phyloP scores from a whole-genome alignment of 2,888 invertebrate species.

The Ophion obscuratus region DNA sequence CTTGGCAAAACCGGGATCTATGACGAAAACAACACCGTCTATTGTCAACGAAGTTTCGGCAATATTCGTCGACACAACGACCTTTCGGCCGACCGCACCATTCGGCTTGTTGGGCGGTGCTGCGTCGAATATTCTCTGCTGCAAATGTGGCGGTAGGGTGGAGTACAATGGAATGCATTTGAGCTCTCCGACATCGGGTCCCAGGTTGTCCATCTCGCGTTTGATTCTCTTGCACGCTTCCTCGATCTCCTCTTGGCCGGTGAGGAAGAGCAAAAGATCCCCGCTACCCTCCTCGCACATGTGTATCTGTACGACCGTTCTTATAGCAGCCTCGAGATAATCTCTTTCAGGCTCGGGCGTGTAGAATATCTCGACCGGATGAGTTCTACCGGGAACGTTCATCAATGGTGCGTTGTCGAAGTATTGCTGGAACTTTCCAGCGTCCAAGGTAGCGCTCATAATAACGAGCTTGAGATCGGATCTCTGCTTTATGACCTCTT shows the following conservation, averaged over 20 bases:
- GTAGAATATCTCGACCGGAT: constrained; percentile 99
- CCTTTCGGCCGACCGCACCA: constrained; percentile 95
- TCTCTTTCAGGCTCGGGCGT: constrained; percentile 99
- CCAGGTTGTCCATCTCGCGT: constrained; percentile 97
- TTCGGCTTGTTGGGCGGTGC: constrained; percentile 96
- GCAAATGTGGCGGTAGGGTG: constrained; percentile 97
- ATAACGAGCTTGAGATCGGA: constrained; percentile 97
- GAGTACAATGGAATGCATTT: constrained; percentile 99
- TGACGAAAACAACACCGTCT: constrained; percentile 99
- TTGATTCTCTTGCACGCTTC: constrained; percentile 99
- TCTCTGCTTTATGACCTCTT: constrained; percentile 97
- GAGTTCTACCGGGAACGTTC: constrained; percentile 98
- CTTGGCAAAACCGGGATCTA: constrained; percentile 99
- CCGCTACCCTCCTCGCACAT: constrained; percentile 97
- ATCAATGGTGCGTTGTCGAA: constrained; percentile 99
- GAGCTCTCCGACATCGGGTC: constrained; percentile 98
- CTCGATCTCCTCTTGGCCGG: constrained; percentile 97
- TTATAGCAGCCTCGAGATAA: constrained; percentile 98
- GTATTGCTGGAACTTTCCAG: constrained; percentile 99
- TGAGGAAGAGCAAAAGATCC: constrained; percentile 96
- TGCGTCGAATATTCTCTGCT: constrained; percentile 98
- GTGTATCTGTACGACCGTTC: constrained; percentile 98
- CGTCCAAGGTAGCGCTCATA: constrained; percentile 99
- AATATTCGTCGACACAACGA: constrained; percentile 99
- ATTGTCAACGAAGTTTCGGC: constrained; percentile 99